phyloP scores from a whole-genome alignment of 2,797 vertebrate species.

The Lophotriccus pileatus region DNA sequence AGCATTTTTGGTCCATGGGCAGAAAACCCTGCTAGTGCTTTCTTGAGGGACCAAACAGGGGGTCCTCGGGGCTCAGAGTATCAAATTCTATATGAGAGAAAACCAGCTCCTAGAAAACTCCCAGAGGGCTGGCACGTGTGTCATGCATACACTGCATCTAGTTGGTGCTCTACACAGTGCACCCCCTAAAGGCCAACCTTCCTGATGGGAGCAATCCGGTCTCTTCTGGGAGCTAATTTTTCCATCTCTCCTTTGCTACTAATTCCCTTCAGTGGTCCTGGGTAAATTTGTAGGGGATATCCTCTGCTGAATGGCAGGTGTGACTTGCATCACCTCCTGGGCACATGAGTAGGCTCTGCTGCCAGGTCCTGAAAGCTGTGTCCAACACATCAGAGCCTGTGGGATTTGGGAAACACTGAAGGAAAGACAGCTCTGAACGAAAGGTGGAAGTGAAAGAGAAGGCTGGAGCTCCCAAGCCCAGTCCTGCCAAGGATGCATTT shows the following conservation, averaged over 20 bases:
- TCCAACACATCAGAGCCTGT: not conserved
- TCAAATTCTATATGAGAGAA: not conserved
- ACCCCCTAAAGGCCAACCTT: not conserved
- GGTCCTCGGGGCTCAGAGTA: not conserved
- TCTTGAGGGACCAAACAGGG: not conserved
- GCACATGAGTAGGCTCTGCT: not conserved
- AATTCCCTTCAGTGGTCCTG: not conserved
- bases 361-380: not conserved
- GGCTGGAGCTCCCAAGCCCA: not conserved
- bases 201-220: not conserved
- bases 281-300: not conserved
- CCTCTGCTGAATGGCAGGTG: not conserved
- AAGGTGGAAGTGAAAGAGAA: not conserved
- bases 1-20: not conserved
- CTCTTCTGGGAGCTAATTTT: not conserved
- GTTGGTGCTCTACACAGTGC: not conserved
- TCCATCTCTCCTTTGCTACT: not conserved
- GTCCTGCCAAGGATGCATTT: not conserved
- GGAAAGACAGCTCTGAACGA: not conserved
- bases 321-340: not conserved
- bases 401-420: not conserved
- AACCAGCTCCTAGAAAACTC: not conserved
- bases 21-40: not conserved
- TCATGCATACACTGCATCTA: fast-evolving
- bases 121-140: not conserved